Conservation (phyloP, 2,888 invertebrate species). For the Oegoconia quadripuncta region DNA sequence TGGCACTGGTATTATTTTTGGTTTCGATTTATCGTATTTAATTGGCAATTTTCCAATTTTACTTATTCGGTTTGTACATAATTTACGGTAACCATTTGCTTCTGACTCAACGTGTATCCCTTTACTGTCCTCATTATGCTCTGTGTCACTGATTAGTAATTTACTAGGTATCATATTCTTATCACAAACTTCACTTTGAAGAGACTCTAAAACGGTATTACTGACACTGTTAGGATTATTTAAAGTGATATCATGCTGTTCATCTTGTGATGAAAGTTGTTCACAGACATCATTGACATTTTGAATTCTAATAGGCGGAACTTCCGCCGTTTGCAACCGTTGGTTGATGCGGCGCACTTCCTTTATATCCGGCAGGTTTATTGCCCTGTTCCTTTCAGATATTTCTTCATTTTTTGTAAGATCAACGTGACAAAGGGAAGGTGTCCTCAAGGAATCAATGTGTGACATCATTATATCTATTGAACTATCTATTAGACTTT, state of each 20-base stretch:
- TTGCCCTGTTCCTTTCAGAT: conserved; percentile 44
- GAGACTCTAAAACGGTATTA: too few species aligned
- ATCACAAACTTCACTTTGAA: too few species aligned
- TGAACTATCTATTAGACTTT: conserved; percentile 43
- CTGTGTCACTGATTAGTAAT: too few species aligned
- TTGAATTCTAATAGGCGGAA: conserved; percentile 39
- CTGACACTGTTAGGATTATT: too few species aligned
- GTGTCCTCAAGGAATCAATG: too few species aligned
- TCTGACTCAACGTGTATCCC: neutral
- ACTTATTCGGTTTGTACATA: neutral
- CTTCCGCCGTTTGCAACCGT: conserved; percentile 54
- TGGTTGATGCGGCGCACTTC: conserved; percentile 54
- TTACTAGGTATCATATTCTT: too few species aligned
- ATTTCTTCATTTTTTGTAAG: conserved; percentile 10
- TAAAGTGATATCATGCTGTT: too few species aligned
- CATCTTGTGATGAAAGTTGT: too few species aligned
- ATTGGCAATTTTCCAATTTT: neutral
- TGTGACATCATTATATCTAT: too few species aligned
- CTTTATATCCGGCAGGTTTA: conserved; percentile 51
- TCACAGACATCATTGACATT: neutral
- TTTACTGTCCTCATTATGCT: too few species aligned
- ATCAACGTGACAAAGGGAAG: too few species aligned
- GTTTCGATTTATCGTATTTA: neutral
- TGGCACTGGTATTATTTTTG: neutral
- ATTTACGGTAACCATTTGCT: neutral